Percentiles rank a stretch among this genome's conserved stretches.
Conservation (phyloP, 2,797 vertebrate genomes). For the Mormyrops attenuatus region DNA sequence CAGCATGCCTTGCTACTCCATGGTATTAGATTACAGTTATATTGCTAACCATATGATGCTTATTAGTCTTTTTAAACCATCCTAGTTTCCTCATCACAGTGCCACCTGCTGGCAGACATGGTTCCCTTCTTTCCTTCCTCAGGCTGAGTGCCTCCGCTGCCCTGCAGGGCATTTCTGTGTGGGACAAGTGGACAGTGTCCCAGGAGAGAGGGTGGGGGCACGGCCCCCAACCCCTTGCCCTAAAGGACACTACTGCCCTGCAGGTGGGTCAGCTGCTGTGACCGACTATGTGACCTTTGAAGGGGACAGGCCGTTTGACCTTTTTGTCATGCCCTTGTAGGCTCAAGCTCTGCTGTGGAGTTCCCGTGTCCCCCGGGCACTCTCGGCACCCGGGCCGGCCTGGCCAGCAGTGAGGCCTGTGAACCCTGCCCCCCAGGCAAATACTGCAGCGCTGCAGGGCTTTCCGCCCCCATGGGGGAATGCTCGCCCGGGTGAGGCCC, state of each 20-base stretch:
- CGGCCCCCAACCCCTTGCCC: constrained; percentile 57
- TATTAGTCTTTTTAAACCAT: not conserved
- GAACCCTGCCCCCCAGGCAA: constrained; percentile 64
- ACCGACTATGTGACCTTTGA: not conserved
- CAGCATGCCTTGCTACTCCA: not conserved
- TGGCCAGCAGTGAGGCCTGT: constrained; percentile 56
- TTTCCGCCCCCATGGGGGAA: constrained; percentile 56
- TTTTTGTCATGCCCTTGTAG: constrained; percentile 38
- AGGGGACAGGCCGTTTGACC: not conserved
- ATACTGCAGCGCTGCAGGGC: constrained; percentile 63
- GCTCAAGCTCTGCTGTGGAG: constrained; percentile 54
- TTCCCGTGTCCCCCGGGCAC: constrained; percentile 69
- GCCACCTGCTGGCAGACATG: not conserved
- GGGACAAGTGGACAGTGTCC: constrained; percentile 42
- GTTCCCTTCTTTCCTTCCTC: constrained; percentile 11
- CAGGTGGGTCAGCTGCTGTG: constrained; percentile 50
- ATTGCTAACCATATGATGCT: not conserved
- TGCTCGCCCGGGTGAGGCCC: constrained; percentile 66
- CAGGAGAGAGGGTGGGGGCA: constrained; percentile 45
- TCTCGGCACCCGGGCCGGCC: constrained; percentile 56
- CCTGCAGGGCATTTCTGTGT: constrained; percentile 68
- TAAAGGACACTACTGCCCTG: constrained; percentile 66
- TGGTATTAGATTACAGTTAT: not conserved
- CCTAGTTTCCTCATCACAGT: not conserved
- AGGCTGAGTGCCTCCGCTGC: constrained; percentile 66